Evolutionary conservation across 2,888 invertebrate species (phyloP), one percentile per base, ranked within the genome.

Genomic region (Gymnoscelis rufifasciata): DNA sequence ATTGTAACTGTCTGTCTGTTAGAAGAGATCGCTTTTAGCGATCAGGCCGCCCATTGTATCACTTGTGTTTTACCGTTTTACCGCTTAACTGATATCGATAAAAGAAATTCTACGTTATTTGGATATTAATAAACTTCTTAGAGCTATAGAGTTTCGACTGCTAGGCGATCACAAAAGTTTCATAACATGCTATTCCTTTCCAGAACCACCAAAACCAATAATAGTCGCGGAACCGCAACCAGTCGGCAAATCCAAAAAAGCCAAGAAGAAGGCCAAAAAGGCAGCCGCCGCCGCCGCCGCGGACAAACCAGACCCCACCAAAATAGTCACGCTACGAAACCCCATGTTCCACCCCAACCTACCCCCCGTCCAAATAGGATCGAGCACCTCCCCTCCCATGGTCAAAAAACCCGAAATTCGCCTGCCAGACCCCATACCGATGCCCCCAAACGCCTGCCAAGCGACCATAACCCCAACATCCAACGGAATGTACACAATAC

Each of bases 401-500:
- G 33, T 66, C 15, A 78, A 79, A 52, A 83, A 83, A 27, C 62
- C 77, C 0, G 82, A 83, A 8, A 79, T 84, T 8, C 68, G 86
- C 10, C 72, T 88, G 1, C 86, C 88, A 0, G 88, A 89, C 11
- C 88, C 84, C 0, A 83, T 87, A 7, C 86, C 88, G 0, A 87
- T 88, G 83, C 86, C 88, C 0, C 86, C 87, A 0, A 75, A 71
- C 15, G 76, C 87, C 8, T 84, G 88, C 69, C 87, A 88, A 60
- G 88, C 87, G 0, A 87, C 88, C 0, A 88, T 88, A n/a, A 88
- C 89, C 0, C 88, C 89, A 0, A 86, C 88, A 0, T 84, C 88
- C 0, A 88, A 88, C 54, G 94, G 94, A 7, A 95, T 95, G 94
- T 95, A 94, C 49, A 95, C 95, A 0, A 95, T 95, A 38, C 84